These are phyloP conservation scores for Rhynchomys soricoides DNA, from an alignment of 2,113 vertebrate genomes.

Conservation along the genomic window DNA sequence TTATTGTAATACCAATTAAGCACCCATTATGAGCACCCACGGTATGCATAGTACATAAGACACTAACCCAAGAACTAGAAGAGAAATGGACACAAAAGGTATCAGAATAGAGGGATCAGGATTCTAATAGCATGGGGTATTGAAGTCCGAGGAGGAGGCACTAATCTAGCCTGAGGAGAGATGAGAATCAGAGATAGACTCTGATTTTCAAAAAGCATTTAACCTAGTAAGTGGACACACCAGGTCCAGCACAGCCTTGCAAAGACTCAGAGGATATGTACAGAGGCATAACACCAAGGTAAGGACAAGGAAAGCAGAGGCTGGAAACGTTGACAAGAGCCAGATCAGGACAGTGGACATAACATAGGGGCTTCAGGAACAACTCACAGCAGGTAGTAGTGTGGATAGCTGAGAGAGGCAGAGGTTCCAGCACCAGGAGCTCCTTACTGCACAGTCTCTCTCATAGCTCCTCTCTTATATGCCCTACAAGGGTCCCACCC, in stretches of 20 bases:
- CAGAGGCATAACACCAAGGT: background rate
- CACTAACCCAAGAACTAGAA: background rate
- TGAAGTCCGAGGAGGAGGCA: background rate
- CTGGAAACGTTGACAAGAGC: background rate
- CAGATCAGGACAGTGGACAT: background rate
- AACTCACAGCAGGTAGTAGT: background rate
- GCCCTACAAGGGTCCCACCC: background rate
- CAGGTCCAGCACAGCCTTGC: background rate
- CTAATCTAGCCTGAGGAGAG: background rate
- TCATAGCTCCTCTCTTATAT: background rate
- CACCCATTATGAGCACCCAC: fast-evolving
- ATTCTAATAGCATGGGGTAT: background rate
- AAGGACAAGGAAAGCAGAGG: background rate
- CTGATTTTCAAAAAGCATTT: background rate
- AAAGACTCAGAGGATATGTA: background rate
- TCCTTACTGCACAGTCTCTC: background rate
- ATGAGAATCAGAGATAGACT: background rate
- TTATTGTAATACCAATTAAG: background rate
- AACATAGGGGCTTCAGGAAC: background rate
- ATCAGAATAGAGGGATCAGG: background rate
- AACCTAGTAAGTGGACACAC: background rate
- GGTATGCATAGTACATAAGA: background rate
- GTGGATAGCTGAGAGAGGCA: background rate
- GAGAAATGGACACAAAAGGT: background rate
- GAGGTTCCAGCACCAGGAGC: background rate